Conservation (phyloP, 2,113 vertebrate species). For the Oreochromis spilurus region DNA sequence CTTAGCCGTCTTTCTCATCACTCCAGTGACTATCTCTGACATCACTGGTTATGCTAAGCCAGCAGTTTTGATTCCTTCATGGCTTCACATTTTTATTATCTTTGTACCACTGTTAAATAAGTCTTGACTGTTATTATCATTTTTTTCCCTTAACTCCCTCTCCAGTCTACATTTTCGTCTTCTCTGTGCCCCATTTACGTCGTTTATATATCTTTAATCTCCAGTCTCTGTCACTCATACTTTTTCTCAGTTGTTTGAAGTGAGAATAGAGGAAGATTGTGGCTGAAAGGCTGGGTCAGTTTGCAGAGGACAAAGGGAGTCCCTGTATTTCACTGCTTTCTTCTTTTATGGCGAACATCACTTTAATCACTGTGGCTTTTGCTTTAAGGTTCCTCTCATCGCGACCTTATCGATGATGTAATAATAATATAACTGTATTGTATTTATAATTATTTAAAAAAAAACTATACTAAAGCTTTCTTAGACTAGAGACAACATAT, state of each 20-base stretch:
- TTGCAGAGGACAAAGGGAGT: neutral
- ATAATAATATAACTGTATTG: neutral
- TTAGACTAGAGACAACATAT: neutral
- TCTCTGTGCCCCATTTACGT: neutral
- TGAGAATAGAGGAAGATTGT: neutral
- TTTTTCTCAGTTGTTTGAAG: neutral
- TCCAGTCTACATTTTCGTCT: neutral
- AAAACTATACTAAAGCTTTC: neutral
- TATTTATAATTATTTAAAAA: neutral
- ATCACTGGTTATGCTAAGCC: neutral
- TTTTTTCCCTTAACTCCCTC: neutral
- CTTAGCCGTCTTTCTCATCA: neutral
- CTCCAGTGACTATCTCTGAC: neutral
- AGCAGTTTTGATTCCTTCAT: constrained; percentile 4
- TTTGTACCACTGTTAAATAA: neutral
- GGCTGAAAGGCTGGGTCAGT: neutral
- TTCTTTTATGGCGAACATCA: neutral
- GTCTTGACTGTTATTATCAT: neutral
- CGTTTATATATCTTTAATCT: constrained; percentile 3
- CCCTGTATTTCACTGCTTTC: neutral
- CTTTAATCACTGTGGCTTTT: neutral
- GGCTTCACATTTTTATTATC: neutral
- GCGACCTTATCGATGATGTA: neutral
- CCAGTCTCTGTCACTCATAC: neutral
- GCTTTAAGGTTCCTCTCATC: neutral